Evolutionary conservation across 2,888 invertebrate genomes (phyloP), one percentile per base, ranked within the genome.

Genomic region (Xylota segnis): DNA sequence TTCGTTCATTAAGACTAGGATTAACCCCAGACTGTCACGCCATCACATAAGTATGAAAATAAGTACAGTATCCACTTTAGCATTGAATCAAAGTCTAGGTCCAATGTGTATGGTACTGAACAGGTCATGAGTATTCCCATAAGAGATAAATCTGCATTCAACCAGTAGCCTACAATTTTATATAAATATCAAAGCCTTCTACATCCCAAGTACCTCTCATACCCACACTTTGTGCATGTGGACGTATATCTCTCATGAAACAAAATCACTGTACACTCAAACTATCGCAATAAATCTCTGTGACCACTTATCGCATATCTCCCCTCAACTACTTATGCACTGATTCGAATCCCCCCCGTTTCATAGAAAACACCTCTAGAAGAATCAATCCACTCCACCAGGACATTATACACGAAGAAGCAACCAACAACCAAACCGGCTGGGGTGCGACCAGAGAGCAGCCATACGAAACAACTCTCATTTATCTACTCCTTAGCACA

Each of bases 401-500:
- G 14, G 58, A 47, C 34, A 71, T 58, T 70, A 70, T 18, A n/a
- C 18, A 16, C 7, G 18, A 3, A 63, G 37, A 23, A 23, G 2
- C 23, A 16, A 14, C 4, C 37, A 71, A n/a, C 10, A 45, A 34
- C 12, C 54, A 40, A 14, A 40, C 14, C 2, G 10, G 4, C 43
- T 18, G 9, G 14, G 12, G 16, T 18, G 10, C 1, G 23, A 7
- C 32, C 58, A 50, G 23, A 23, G 23, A 7, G 43, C 58, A 50
- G 23, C 50, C 40, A 43, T 40, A 50, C 50, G 54, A 76, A 68
- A 59, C 29, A 65, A 47, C 65, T 54, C 43, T 58, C 59, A 68
- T 68, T 59, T 61, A 76, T 52, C 70, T 43, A 54, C 63, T 63
- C 63, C 63, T 78, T 71, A 71, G 14, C 63, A 70, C 61, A 61